Base-by-base conservation (phyloP, 2,113 vertebrate genomes). In the Labeo rohita region DNA sequence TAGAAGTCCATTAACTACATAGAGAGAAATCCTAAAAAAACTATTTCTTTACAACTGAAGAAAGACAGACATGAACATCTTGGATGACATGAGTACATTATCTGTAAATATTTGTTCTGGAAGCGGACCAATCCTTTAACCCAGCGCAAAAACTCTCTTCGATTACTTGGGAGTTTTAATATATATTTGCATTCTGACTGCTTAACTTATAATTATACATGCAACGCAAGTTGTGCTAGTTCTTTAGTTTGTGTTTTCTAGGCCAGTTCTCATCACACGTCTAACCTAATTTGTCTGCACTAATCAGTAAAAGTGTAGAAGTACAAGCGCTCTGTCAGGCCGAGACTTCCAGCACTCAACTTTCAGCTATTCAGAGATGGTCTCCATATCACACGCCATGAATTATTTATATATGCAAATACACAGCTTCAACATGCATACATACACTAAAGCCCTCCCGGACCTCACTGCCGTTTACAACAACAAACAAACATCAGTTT, bases 331-430 rank as follows among this genome's bases (percentile, higher is more conserved):
- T 72, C 84, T 1, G 7, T 80, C 84, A 78, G 65, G 43, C 50
- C 13, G 52, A 72, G 39, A 61, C 77, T 49, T 63, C 13, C 43
- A 45, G 28, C 83, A 84, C 72, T 84, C 83, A 84, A 76, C 83
- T 94, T 91, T 92, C 91, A 93, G 90, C 92, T 89, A 91, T 91
- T 85, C 83, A 52, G 73, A 90, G 90, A 91, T 85, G 91, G 92
- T 91, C 93, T 94, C 92, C 92, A 94, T 93, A 94, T 93, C 93
- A 92, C 92, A 83, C 39, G 47, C 39, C 3, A 18, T 95, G 91
- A 92, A 94, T 94, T 93, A 95, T 94, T 94, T 84, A 95, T 91
- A 86, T 79, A 66, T 73, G 88, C 86, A 90, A 76, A 79, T 91
- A 85, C 90, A 90, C 89, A 80, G 9, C 81, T 85, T 90, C 83